A percentile compares a stretch with the other conserved stretches of the same genome.
phyloP scores from a whole-genome alignment of 2,888 invertebrate genomes.

The Ligdia adustata region DNA sequence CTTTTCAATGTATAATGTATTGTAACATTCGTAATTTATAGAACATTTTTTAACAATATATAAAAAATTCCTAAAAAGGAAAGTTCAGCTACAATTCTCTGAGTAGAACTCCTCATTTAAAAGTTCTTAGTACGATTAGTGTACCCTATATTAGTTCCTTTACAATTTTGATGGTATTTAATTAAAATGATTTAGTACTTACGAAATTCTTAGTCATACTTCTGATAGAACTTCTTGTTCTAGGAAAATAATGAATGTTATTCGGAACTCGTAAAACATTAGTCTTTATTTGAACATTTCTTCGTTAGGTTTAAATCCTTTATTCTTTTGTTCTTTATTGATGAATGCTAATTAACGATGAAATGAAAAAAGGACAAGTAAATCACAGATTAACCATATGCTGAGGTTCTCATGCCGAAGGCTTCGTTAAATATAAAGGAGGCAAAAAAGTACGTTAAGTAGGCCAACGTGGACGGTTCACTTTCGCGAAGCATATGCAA shows the following conservation, averaged over 20 bases:
- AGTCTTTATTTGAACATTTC: background rate
- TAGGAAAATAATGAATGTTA: background rate
- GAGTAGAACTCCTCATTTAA: slow-evolving; percentile 19
- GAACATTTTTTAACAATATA: too few species aligned
- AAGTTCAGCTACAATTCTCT: slow-evolving; percentile 11
- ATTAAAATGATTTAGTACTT: slow-evolving; percentile 11
- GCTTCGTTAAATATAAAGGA: slow-evolving; percentile 28
- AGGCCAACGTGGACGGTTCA: slow-evolving; percentile 18
- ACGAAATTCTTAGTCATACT: background rate
- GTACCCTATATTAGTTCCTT: slow-evolving; percentile 14
- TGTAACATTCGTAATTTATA: too few species aligned
- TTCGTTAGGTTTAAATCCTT: background rate
- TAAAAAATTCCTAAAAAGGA: too few species aligned
- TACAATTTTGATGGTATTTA: slow-evolving; percentile 16
- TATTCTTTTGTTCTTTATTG: background rate
- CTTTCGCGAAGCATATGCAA: slow-evolving; percentile 20
- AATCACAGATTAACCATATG: slow-evolving; percentile 29
- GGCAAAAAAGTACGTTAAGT: slow-evolving; percentile 27
- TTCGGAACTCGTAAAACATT: background rate
- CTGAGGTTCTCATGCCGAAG: slow-evolving; percentile 25
- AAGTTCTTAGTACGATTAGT: slow-evolving; percentile 26
- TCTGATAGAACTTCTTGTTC: slow-evolving; percentile 1
- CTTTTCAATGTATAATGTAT: too few species aligned
- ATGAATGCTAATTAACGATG: slow-evolving; percentile 4
- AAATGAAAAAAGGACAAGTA: slow-evolving; percentile 13